Percentiles rank a stretch among this genome's conserved stretches.
phyloP scores from a whole-genome alignment of 1,140 invertebrate genomes.

The Papilio machaon region DNA sequence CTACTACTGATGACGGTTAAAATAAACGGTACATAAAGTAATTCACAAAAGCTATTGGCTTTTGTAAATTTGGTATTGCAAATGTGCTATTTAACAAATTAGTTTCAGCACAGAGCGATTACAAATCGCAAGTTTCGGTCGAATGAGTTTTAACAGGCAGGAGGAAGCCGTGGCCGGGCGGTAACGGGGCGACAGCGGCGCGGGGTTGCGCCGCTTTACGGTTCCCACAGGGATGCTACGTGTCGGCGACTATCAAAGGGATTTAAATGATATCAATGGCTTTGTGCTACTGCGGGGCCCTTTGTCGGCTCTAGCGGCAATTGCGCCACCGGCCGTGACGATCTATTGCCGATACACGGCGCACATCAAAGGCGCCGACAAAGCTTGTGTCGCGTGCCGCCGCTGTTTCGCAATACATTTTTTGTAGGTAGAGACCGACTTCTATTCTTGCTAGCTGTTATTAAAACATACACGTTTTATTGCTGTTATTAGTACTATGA shows the following conservation, averaged over 20 bases:
- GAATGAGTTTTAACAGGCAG: constrained; percentile 32
- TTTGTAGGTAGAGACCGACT: background rate
- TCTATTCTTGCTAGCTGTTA: background rate
- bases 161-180: background rate
- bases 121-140: constrained; percentile 31
- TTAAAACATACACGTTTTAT: constrained; percentile 14
- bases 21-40: background rate
- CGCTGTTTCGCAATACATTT: constrained; percentile 46
- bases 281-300: constrained; percentile 70
- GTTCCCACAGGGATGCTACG: constrained; percentile 62
- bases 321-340: constrained; percentile 52
- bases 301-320: constrained; percentile 70
- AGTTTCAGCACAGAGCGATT: background rate
- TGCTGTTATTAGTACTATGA: constrained; percentile 5
- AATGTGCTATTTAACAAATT: constrained; percentile 10
- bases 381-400: constrained; percentile 46
- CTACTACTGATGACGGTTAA: background rate
- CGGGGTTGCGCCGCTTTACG: constrained; percentile 39
- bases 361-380: constrained; percentile 67
- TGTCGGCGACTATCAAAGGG: constrained; percentile 69
- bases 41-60: background rate
- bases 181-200: background rate
- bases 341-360: constrained; percentile 65
- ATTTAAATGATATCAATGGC: constrained; percentile 77
- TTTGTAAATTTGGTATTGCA: background rate